Base-by-base conservation (phyloP, 1,140 invertebrate genomes). In the Euwallacea similis region DNA sequence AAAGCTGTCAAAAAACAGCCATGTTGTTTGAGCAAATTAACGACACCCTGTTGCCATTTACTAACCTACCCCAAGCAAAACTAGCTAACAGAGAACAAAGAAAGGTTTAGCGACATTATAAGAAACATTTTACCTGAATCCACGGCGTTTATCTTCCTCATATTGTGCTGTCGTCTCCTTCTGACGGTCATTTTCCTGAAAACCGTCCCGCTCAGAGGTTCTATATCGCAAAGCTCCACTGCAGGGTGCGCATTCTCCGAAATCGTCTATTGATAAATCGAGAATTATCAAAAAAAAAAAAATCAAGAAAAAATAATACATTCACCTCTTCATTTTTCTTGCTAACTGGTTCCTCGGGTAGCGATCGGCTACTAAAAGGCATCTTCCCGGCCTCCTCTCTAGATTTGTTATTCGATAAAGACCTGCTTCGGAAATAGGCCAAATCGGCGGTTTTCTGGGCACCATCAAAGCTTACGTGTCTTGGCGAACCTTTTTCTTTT, bases 181-280 rank as follows among this genome's bases (percentile, higher is more conserved):
- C 80, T 78, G 2, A 84, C 77, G 7, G 82, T 84, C 44, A 86
- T 84, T 79, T 85, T 86, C 42, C 83, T 76, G 71, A 86, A 86
- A 13, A 86, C 79, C 13, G 83, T 79, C 13, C 82, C 82, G 66
- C 80, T 82, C 7, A 80, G 63, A 6, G 81, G 78, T 66, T 84
- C 83, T 15, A 82, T 80, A 69, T 83, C 83, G 63, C 79, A 80
- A 10, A 79, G 73, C 72, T 80, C 79, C 11, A 78, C 73, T 42
- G 33, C 42, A 6, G 54, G 33, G 44, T 66, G 21, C 21, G 21
- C 1, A 33, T 33, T 33, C 21, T 33, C 21, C 21, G 21, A 33
- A 33, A 2, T 33, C 1, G 21, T 33, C 21, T 33, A 4, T 33
- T 33, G 21, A 4, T 33, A 33, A 33, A 33, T 33, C 21, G 21